These are phyloP conservation scores for Cossypha polioptera DNA, from an alignment of 2,797 vertebrate genomes.

Conservation along the genomic window DNA sequence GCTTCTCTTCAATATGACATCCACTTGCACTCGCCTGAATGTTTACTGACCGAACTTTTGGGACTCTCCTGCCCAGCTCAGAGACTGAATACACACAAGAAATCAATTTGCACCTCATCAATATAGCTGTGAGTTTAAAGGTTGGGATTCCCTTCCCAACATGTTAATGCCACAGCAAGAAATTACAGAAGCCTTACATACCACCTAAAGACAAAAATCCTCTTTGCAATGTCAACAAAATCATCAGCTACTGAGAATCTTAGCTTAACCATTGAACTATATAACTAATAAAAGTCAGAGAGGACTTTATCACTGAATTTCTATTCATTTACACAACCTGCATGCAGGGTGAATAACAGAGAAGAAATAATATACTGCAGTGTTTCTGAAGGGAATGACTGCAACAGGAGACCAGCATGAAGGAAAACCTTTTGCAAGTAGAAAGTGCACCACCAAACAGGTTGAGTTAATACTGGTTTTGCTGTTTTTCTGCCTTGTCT, in stretches of 20 bases:
- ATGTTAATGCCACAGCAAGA: neutral
- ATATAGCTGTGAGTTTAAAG: neutral
- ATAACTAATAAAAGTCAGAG: neutral
- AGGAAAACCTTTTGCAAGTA: neutral
- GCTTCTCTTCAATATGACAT: neutral
- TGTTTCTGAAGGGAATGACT: conserved; percentile 7
- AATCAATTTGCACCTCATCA: neutral
- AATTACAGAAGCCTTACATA: neutral
- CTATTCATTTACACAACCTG: neutral
- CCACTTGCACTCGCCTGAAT: neutral
- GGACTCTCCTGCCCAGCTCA: neutral
- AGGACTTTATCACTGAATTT: neutral
- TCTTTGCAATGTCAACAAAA: neutral
- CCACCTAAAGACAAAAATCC: neutral
- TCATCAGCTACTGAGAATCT: neutral
- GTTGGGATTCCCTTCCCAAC: neutral
- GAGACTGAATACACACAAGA: neutral
- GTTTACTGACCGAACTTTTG: neutral
- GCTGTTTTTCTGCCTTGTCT: conserved; percentile 76
- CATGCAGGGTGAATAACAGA: neutral
- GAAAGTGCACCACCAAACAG: neutral
- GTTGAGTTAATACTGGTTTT: neutral
- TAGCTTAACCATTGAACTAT: neutral
- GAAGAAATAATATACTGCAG: neutral
- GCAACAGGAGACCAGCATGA: neutral